Percentiles rank a stretch among this genome's conserved stretches.
Conservation (phyloP, 1,140 invertebrate species). For the Drosophila melanogaster region Release_6_plus_ISO1_MT NT_033779.5:10133501-10134000, state of each 20-base stretch:
- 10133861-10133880: constrained; percentile 40
- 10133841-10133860: constrained; percentile 22
- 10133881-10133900: constrained; percentile 35
- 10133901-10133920: constrained; percentile 64
- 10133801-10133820: constrained; percentile 70
- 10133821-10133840: constrained; percentile 45
- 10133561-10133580: constrained; percentile 68
- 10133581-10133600: constrained; percentile 58
- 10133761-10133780: constrained; percentile 24
- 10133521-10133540: constrained; percentile 20
- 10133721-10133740: constrained; percentile 13
- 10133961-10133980: constrained; percentile 46
- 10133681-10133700: constrained; percentile 29
- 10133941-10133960: constrained; percentile 40
- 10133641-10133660: constrained; percentile 60
- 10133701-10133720: constrained; percentile 33
- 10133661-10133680: constrained; percentile 45
- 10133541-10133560: constrained; percentile 51
- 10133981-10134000: not conserved
- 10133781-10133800: constrained; percentile 31
- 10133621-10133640: constrained; percentile 52
- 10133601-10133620: constrained; percentile 75
- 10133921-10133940: constrained; percentile 66
- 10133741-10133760: constrained; percentile 39
- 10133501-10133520: constrained; percentile 12